These are phyloP conservation scores for Macaria liturata DNA, from an alignment of 2,888 invertebrate species.

Conservation along the genomic window DNA sequence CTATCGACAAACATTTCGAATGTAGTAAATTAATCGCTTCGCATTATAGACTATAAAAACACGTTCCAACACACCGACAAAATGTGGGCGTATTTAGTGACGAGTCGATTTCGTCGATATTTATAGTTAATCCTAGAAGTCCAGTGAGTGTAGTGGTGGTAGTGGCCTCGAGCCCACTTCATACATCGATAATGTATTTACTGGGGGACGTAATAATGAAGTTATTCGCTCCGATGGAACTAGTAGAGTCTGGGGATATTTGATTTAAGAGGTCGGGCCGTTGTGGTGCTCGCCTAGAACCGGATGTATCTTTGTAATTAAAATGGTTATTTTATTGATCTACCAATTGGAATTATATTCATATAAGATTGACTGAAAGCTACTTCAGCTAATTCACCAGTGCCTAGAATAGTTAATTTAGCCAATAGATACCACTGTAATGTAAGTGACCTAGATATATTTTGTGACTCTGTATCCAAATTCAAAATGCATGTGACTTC, in stretches of 20 bases:
- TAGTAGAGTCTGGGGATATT: conserved; percentile 27
- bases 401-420: no score
- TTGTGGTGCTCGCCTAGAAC: conserved; percentile 15
- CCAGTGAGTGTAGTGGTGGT: conserved; percentile 16
- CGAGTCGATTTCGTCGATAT: neutral
- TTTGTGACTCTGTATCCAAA: no score
- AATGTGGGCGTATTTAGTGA: conserved; percentile 1
- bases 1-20: conserved; percentile 13
- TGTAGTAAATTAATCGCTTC: conserved; percentile 16
- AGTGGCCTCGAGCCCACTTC: conserved; percentile 20
- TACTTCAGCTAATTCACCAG: no score
- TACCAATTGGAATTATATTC: no score
- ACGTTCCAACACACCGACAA: conserved; percentile 4
- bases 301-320: no score
- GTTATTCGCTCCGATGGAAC: conserved; percentile 31
- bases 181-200: conserved; percentile 24
- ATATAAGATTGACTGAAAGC: no score
- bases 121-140: conserved; percentile 9
- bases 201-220: conserved; percentile 25
- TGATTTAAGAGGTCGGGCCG: conserved; percentile 25
- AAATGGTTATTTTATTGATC: no score
- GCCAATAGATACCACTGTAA: no score
- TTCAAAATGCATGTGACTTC: no score
- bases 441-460: no score
- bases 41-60: conserved; percentile 7